Evolutionary conservation across 2,113 vertebrate species (phyloP), one percentile per base, ranked within the genome.

Genomic region (Campylomormyrus tamandua): DNA sequence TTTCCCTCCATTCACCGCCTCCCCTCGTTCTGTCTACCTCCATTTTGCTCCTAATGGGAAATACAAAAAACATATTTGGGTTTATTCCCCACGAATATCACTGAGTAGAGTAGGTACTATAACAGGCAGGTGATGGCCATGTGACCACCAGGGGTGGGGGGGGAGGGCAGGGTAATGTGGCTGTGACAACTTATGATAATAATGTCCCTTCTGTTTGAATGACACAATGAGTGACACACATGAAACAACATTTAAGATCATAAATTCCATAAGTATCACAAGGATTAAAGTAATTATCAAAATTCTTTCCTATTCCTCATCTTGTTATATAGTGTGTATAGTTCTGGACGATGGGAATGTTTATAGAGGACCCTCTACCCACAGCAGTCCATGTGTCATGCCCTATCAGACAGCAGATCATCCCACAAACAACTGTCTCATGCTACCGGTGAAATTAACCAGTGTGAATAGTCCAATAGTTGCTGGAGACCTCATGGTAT

Each of bases 21-120:
- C 70, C 58, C 31, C 87, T 56, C 39, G 7, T 56, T 52, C n/a
- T 80, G 19, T 58, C 89, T 94, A 94, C 94, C 94, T 94, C 94
- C 93, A 94, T 94, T 94, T 92, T 92, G 91, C 89, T 21, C 91
- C 92, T 94, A 92, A 94, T 92, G 90, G 93, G 91, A 92, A 93
- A 91, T 92, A 93, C 91, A 93, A 94, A 70, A 80, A 93, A 86
- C 42, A 48, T 13, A 27, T 48, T 21, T 24, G 1, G 39, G 2
- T 42, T 48, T 24, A 83, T 15, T 24, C 80, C 21, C 45, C 48
- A 27, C 3, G 10, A 48, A 85, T 24, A 48, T 86, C 45, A 49
- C 19, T 13, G 46, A 50, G 83, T 21, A 85, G 42, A 45, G 42
- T 13, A 15, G 83, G 10, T 48, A 42, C 45, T 42, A 42, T 7